Percentiles rank a stretch among this genome's conserved stretches.
Conservation (phyloP, 2,888 invertebrate species). For the Suillia variegata region DNA sequence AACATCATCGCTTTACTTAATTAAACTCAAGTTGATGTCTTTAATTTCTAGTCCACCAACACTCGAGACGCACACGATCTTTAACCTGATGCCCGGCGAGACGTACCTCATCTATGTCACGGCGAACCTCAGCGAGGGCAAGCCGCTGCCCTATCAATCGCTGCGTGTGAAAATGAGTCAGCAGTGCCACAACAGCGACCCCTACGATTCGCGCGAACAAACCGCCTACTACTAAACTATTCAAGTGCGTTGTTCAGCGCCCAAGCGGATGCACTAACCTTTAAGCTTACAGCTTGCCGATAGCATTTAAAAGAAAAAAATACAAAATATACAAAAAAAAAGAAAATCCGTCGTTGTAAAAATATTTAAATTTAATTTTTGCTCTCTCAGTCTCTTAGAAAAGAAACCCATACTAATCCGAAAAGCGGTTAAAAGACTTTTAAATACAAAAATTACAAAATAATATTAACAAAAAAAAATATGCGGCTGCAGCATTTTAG, state of each 20-base stretch:
- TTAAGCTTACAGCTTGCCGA: conserved; percentile 5
- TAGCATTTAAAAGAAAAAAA: conserved; percentile 23
- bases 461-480: too few species aligned
- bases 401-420: background rate
- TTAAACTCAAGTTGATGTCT: too few species aligned
- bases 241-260: background rate
- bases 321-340: conserved; percentile 19
- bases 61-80: conserved; percentile 61
- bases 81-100: conserved; percentile 63
- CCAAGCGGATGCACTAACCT: conserved; percentile 5
- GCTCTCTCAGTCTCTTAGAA: background rate
- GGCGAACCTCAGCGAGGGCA: conserved; percentile 64
- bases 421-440: conserved; percentile 11
- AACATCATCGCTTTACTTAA: too few species aligned
- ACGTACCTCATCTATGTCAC: conserved; percentile 67
- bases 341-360: conserved; percentile 46
- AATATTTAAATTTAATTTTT: background rate
- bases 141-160: conserved; percentile 66
- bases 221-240: conserved; percentile 47
- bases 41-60: conserved; percentile 28
- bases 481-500: conserved; percentile 7
- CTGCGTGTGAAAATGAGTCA: conserved; percentile 55
- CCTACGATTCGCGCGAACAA: conserved; percentile 49
- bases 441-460: too few species aligned
- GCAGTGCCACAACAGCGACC: conserved; percentile 48